phyloP scores from a whole-genome alignment of 2,888 invertebrate genomes.

The Harpalus rubripes region DNA sequence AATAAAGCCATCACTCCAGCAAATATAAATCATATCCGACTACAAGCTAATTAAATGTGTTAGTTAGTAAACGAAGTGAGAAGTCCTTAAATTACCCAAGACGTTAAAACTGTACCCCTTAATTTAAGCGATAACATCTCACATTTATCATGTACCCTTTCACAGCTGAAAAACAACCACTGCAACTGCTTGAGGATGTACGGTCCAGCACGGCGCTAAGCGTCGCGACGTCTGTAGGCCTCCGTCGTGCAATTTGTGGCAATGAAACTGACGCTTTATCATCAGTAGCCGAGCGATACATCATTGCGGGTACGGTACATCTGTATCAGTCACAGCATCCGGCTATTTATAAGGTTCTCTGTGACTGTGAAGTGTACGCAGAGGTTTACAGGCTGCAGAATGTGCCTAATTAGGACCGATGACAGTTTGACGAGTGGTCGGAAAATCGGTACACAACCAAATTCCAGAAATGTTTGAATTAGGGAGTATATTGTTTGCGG shows the following conservation, averaged over 20 bases:
- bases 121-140: too few relatives aligned
- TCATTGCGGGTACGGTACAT: conserved; percentile 76
- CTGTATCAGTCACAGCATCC: conserved; percentile 74
- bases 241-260: conserved; percentile 74
- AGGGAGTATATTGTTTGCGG: neutral
- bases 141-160: too few relatives aligned
- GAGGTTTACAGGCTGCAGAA: neutral
- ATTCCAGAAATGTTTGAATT: conserved; percentile 1
- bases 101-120: too few relatives aligned
- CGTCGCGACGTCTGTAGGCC: conserved; percentile 44
- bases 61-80: too few relatives aligned
- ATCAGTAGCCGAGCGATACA: conserved; percentile 73
- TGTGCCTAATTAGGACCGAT: conserved; percentile 58
- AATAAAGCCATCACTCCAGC: too few relatives aligned
- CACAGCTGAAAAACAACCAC: too few relatives aligned
- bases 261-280: conserved; percentile 76
- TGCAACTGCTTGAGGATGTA: too few relatives aligned
- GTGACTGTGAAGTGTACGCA: too few relatives aligned
- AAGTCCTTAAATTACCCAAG: too few relatives aligned
- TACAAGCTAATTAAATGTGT: too few relatives aligned
- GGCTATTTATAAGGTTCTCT: conserved; percentile 60
- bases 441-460: conserved; percentile 14
- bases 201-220: conserved; percentile 43
- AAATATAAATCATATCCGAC: too few relatives aligned
- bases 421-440: conserved; percentile 57